These are phyloP conservation scores for Taphrorychus bicolor DNA, from an alignment of 2,888 invertebrate species.

Conservation along the genomic window DNA sequence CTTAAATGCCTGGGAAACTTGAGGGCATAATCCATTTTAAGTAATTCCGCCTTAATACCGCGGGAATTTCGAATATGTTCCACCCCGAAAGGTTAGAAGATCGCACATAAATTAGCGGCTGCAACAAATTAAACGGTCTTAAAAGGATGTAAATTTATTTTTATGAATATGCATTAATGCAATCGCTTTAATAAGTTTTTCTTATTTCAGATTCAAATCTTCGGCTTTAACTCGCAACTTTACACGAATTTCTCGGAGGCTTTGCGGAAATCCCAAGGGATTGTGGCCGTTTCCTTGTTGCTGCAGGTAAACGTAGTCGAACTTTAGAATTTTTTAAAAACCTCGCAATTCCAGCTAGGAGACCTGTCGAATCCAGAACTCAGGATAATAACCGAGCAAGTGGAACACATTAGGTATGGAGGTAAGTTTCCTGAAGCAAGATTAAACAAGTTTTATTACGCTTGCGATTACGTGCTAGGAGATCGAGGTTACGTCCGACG, in stretches of 20 bases:
- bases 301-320: constrained; percentile 78
- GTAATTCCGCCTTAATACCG: constrained; percentile 30
- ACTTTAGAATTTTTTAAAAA: background rate
- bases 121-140: background rate
- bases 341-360: constrained; percentile 72
- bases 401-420: constrained; percentile 90
- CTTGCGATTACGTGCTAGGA: no score
- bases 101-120: background rate
- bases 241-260: constrained; percentile 97
- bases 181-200: background rate
- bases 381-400: constrained; percentile 88
- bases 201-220: constrained; percentile 88
- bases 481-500: constrained; percentile 85
- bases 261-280: constrained; percentile 90
- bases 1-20: constrained; percentile 41
- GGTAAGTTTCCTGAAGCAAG: constrained; percentile 59
- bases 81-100: background rate
- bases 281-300: constrained; percentile 92
- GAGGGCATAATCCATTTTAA: constrained; percentile 33
- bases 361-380: constrained; percentile 91
- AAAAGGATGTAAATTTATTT: background rate
- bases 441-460: background rate
- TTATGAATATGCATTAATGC: background rate
- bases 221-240: constrained; percentile 97
- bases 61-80: constrained; percentile 33